Conservation (phyloP, 2,888 invertebrate genomes). For the Nomada fucata region DNA sequence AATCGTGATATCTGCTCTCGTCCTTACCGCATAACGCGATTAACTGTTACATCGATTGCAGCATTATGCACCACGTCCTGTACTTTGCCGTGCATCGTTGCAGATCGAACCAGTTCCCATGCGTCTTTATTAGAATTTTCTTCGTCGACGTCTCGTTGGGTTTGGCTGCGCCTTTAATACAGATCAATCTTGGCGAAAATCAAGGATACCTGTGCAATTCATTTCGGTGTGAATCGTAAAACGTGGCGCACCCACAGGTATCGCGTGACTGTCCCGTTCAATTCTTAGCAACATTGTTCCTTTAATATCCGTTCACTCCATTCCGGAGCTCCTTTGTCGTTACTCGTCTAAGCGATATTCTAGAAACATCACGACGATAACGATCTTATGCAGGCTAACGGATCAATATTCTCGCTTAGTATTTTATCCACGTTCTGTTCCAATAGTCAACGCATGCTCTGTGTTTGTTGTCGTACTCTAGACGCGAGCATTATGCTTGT, state of each 20-base stretch:
- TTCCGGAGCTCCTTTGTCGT: constrained; percentile 26
- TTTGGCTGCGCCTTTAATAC: constrained; percentile 17
- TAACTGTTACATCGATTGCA: constrained; percentile 56
- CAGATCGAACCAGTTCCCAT: constrained; percentile 45
- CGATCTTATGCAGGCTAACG: constrained; percentile 41
- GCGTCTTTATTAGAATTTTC: constrained; percentile 49
- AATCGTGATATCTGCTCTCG: constrained; percentile 58
- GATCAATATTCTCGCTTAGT: constrained; percentile 45
- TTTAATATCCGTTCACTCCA: constrained; percentile 49
- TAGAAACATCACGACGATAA: constrained; percentile 41
- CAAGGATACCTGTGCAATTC: constrained; percentile 39
- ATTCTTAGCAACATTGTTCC: constrained; percentile 43
- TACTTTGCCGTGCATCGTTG: constrained; percentile 23
- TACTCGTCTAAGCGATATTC: constrained; percentile 28
- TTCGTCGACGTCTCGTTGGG: background rate
- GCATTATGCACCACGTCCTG: constrained; percentile 41
- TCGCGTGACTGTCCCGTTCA: constrained; percentile 61
- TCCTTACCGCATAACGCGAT: constrained; percentile 55
- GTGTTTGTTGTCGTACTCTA: background rate
- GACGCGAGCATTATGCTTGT: background rate
- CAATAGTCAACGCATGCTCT: background rate
- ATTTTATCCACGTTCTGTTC: constrained; percentile 29
- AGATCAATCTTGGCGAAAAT: constrained; percentile 24
- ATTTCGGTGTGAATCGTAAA: constrained; percentile 40
- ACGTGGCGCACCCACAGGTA: constrained; percentile 55